Conservation (phyloP, 1,140 invertebrate genomes). For the Liolophura sinensis region DNA sequence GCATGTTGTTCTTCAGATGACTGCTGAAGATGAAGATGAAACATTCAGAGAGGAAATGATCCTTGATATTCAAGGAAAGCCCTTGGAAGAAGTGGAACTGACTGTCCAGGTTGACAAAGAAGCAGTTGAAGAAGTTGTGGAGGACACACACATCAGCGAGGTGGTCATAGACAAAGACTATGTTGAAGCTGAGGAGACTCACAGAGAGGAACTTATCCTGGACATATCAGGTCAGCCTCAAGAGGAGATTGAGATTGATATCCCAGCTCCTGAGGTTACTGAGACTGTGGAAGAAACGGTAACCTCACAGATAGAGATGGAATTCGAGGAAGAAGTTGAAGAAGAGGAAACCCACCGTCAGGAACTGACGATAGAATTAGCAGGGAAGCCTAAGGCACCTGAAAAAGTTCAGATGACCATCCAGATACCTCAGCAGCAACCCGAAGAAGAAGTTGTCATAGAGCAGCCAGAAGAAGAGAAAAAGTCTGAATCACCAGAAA, state of each 20-base stretch:
- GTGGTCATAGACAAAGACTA: constrained; percentile 16
- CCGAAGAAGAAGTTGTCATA: constrained; percentile 7
- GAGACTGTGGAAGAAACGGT: constrained; percentile 16
- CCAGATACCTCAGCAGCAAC: constrained; percentile 12
- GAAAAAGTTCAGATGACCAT: not conserved
- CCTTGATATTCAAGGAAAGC: constrained; percentile 8
- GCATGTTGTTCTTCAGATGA: too few relatives aligned
- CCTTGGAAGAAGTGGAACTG: constrained; percentile 9
- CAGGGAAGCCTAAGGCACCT: too few relatives aligned
- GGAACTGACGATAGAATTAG: too few relatives aligned
- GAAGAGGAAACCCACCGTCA: constrained; percentile 6
- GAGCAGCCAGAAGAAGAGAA: constrained; percentile 19
- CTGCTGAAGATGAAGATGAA: not conserved
- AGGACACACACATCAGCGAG: constrained; percentile 13
- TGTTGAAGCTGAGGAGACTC: constrained; percentile 30
- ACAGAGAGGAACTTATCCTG: constrained; percentile 42
- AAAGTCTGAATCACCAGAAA: constrained; percentile 8
- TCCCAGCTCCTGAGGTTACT: constrained; percentile 9
- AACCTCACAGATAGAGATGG: constrained; percentile 13
- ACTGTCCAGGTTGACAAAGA: not conserved
- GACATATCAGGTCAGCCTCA: constrained; percentile 29
- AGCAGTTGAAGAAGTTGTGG: constrained; percentile 2
- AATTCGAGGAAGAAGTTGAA: constrained; percentile 13
- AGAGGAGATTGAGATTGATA: constrained; percentile 38
- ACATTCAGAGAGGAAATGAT: constrained; percentile 10